A percentile compares a stretch with the other conserved stretches of the same genome.
phyloP scores from a whole-genome alignment of 2,113 vertebrate species.

The Petrocephalus microphthalmus region DNA sequence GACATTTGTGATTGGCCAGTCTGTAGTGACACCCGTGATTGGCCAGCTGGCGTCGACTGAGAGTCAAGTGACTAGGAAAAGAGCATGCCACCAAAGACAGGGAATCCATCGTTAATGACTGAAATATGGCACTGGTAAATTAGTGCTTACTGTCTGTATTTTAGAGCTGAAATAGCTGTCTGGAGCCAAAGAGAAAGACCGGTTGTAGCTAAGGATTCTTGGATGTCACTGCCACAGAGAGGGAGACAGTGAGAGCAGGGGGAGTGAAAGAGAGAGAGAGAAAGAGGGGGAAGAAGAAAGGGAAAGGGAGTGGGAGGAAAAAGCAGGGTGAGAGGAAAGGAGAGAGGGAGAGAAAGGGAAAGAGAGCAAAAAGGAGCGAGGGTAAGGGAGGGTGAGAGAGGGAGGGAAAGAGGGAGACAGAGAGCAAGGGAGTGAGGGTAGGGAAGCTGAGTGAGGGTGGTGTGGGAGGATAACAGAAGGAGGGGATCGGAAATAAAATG shows the following conservation, averaged over 20 bases:
- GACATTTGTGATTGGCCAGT: background rate
- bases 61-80: background rate
- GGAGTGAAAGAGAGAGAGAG: background rate
- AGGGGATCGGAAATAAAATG: background rate
- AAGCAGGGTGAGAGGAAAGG: background rate
- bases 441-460: background rate
- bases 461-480: background rate
- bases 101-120: background rate
- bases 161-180: background rate
- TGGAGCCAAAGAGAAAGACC: background rate
- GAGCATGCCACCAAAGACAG: background rate
- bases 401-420: background rate
- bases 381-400: background rate
- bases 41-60: background rate
- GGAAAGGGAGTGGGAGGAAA: background rate
- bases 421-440: background rate
- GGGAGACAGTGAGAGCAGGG: background rate
- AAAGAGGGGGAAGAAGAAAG: background rate
- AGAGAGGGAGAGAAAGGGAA: background rate
- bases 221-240: background rate
- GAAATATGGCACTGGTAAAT: background rate
- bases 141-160: background rate
- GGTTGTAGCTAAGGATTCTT: background rate
- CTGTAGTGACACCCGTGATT: background rate
- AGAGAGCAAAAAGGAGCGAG: background rate